Evolutionary conservation across 1,140 invertebrate species (phyloP).

Genomic region (Archivesica marissinica): DNA sequence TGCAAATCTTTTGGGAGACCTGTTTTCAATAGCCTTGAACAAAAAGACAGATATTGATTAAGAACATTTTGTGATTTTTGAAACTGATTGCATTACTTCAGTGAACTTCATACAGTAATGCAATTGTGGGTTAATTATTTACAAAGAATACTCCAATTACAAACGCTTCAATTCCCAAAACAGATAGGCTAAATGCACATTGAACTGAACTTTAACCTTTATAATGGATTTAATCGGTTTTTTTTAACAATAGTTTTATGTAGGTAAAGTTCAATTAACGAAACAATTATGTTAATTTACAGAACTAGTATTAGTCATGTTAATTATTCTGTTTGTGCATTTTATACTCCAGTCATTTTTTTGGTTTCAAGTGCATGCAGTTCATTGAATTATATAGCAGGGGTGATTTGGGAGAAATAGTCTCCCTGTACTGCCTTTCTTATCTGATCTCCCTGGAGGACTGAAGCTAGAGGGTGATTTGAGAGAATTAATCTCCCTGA

Average conservation of each 20-base stretch:
- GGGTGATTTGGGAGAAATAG: too few relatives aligned
- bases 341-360: too few relatives aligned
- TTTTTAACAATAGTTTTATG: background rate
- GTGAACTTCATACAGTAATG: background rate
- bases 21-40: background rate
- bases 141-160: background rate
- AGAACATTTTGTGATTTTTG: background rate
- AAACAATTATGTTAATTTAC: background rate
- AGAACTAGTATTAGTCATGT: slow-evolving; percentile 8
- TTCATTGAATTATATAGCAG: too few relatives aligned
- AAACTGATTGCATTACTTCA: background rate
- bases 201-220: slow-evolving; percentile 3
- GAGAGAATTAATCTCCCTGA: too few relatives aligned
- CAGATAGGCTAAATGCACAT: background rate
- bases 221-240: background rate
- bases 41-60: slow-evolving; percentile 1
- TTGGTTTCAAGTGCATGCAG: too few relatives aligned
- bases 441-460: too few relatives aligned
- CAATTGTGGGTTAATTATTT: background rate
- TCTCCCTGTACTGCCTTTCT: too few relatives aligned
- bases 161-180: too few relatives aligned
- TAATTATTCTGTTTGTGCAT: too few relatives aligned
- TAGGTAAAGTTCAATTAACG: background rate
- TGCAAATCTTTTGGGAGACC: slow-evolving; percentile 1
- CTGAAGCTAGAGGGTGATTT: too few relatives aligned